Evolutionary conservation across 2,797 vertebrate species (phyloP).

Genomic region (Melanotaenia boesemani): DNA sequence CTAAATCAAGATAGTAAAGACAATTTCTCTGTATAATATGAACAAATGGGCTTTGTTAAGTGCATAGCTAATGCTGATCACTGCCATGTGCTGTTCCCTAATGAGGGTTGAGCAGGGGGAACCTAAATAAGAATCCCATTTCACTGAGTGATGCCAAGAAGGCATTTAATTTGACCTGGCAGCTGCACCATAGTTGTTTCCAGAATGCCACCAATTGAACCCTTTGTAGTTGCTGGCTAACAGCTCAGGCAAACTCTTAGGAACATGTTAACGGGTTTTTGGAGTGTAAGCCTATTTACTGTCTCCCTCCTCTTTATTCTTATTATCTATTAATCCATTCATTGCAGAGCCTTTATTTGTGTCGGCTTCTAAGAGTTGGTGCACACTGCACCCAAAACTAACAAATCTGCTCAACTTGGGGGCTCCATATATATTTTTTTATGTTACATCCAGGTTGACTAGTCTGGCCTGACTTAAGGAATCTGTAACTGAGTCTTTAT

Average conservation of each 20-base stretch:
- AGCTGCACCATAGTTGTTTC: slow-evolving; percentile 30
- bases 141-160: slow-evolving; percentile 46
- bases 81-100: slow-evolving; percentile 24
- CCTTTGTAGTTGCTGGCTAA: slow-evolving; percentile 17
- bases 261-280: slow-evolving; percentile 60
- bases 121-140: slow-evolving; percentile 49
- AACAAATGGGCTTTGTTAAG: slow-evolving; percentile 42
- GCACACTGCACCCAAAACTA: slow-evolving; percentile 12
- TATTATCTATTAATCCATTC: slow-evolving; percentile 67
- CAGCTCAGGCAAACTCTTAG: slow-evolving; percentile 40
- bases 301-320: slow-evolving; percentile 49
- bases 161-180: slow-evolving; percentile 35
- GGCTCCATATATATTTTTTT: not conserved
- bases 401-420: not conserved
- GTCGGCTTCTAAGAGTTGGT: slow-evolving; percentile 7
- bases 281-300: slow-evolving; percentile 61
- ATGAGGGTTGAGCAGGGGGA: slow-evolving; percentile 35
- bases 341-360: slow-evolving; percentile 47
- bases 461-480: slow-evolving; percentile 21
- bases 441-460: not conserved
- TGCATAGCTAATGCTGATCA: slow-evolving; percentile 34
- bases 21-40: slow-evolving; percentile 32
- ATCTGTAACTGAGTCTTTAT: not conserved
- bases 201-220: slow-evolving; percentile 47
- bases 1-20: slow-evolving; percentile 44